Base-by-base conservation (phyloP, 1,140 invertebrate species). In the Druon quercuslanigerum region DNA sequence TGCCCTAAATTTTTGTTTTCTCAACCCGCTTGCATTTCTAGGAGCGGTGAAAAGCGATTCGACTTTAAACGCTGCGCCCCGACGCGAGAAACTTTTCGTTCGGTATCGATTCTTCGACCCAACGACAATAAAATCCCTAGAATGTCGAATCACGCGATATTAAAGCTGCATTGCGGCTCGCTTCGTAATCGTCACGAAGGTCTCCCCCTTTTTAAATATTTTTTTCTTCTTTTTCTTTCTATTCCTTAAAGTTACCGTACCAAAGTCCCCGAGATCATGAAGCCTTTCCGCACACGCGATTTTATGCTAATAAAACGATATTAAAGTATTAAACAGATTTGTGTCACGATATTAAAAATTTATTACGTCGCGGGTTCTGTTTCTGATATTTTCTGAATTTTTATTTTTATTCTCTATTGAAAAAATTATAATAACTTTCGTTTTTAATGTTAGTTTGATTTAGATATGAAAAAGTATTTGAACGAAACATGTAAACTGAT, bases 81-180 rank as follows among this genome's bases (percentile, higher is more conserved):
- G 60, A 40, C 14, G 60, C 60, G 60, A 66, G 33, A 66, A 66
- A 40, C 6, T 46, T 66, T 46, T 66, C 60, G 60, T 6, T 66
- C 25, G 40, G 25, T 66, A 66, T 66, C 25, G 60, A 66, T 66
- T 66, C 60, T 66, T 66, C 60, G 60, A 66, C 60, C 60, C 60
- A 66, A 66, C 60, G 33, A 66, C 60, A 20, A 66, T 66, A 66
- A 66, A 66, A 66, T 66, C 60, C 60, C 60, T 16, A 66, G 60
- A 66, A 66, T 66, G 60, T 66, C 60, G 60, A 66, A 66, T 66
- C 60, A 66, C 60, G 60, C 60, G 60, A 66, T 66, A 66, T 66
- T 66, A 66, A 66, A 66, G 60, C 60, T 66, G 60, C 60, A 66
- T 66, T 66, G 60, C 60, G 60, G 60, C 60, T 66, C 33, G 60